These are phyloP conservation scores for Scaptomyza graminum DNA, from an alignment of 1,140 invertebrate genomes.

Conservation along the genomic window DNA sequence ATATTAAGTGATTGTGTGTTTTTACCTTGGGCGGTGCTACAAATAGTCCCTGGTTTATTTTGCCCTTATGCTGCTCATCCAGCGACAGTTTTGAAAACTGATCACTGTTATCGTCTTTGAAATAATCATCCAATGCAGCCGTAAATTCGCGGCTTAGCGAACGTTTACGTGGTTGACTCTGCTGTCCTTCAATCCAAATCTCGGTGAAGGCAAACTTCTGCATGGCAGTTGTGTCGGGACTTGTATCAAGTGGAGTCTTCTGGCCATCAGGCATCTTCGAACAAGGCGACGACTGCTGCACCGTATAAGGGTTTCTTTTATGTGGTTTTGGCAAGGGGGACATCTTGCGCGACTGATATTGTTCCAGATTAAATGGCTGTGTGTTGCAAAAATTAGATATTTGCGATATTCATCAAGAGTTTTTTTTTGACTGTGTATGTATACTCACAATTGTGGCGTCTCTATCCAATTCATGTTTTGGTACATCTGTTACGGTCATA, in stretches of 20 bases:
- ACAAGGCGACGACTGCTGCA: not conserved
- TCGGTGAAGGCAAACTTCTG: conserved; percentile 50
- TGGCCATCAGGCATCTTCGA: not conserved
- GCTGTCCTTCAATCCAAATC: conserved; percentile 54
- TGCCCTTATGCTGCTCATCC: not conserved
- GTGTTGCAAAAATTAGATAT: not conserved
- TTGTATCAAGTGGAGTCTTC: not conserved
- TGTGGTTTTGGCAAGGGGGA: not conserved
- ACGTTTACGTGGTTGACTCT: not conserved
- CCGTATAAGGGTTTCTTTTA: conserved; percentile 1
- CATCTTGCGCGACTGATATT: not conserved
- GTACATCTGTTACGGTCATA: not conserved
- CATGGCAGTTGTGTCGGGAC: not conserved
- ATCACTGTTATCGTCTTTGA: not conserved
- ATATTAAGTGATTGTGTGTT: too few species aligned
- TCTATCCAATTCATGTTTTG: not conserved
- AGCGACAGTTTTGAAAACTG: not conserved
- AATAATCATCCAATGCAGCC: conserved; percentile 43
- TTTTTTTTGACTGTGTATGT: not conserved
- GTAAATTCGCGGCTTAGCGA: conserved; percentile 32
- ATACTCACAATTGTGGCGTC: conserved; percentile 4
- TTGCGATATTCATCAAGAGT: not conserved
- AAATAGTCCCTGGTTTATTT: not conserved
- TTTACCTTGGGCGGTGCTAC: conserved; percentile 3
- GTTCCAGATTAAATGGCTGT: not conserved